phyloP scores from a whole-genome alignment of 2,888 invertebrate species.

The Resseliella maxima region DNA sequence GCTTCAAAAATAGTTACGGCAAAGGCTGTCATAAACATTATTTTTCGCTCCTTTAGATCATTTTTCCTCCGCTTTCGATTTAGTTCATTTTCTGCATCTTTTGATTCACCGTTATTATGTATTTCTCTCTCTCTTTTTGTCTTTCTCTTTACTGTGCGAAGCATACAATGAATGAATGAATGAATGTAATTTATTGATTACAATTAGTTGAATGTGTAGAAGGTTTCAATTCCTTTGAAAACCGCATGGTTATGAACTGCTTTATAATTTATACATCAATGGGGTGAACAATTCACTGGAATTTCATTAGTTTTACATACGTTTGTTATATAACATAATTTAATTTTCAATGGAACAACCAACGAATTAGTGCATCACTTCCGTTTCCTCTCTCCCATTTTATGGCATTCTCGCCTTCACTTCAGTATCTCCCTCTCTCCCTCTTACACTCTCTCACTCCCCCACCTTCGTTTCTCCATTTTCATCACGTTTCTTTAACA shows the following conservation, averaged over 20 bases:
- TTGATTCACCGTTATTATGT: no score
- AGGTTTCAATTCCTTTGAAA: background rate
- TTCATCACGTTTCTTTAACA: background rate
- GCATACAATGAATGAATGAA: no score
- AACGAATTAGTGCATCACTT: background rate
- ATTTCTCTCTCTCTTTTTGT: no score
- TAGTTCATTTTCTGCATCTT: background rate
- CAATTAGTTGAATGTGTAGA: background rate
- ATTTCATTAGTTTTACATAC: background rate
- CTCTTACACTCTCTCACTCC: background rate
- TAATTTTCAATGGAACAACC: conserved; percentile 9
- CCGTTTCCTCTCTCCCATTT: background rate
- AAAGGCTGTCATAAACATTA: background rate
- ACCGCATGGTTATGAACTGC: background rate
- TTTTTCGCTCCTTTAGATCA: background rate
- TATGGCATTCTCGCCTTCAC: no score
- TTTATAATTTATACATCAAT: background rate
- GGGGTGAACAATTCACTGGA: background rate
- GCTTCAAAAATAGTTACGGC: background rate
- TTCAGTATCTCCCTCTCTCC: background rate
- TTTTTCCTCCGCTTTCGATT: background rate
- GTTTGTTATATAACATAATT: background rate
- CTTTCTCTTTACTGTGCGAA: no score
- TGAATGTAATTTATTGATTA: conserved; percentile 18
- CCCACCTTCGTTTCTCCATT: background rate